Evolutionary conservation across 2,113 vertebrate species (phyloP).

Genomic region (Amphilophus citrinellus): DNA sequence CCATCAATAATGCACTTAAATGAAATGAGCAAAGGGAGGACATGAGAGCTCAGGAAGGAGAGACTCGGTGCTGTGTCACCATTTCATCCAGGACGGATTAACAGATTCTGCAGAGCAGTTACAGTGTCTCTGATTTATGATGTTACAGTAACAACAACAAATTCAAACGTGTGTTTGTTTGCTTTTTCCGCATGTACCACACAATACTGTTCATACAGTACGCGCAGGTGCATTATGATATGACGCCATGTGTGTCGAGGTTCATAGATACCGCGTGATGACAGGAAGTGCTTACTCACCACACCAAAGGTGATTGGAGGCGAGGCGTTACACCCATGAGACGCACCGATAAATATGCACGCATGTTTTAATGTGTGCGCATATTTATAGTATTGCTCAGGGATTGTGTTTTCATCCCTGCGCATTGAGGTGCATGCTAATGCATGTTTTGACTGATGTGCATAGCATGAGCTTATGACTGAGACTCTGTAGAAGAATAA

Average conservation of each 20-base stretch:
- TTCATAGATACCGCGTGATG: background rate
- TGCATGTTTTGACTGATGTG: background rate
- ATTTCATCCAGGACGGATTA: slow-evolving; percentile 53
- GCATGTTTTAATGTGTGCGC: background rate
- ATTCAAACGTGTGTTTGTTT: background rate
- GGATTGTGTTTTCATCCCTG: background rate
- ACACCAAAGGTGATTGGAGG: background rate
- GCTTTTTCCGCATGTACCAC: fast-evolving
- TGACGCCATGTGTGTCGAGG: background rate
- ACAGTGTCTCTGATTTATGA: slow-evolving; percentile 14
- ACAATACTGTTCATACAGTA: too few species aligned
- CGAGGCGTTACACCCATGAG: background rate
- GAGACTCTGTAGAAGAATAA: background rate
- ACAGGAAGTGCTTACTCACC: slow-evolving; percentile 37
- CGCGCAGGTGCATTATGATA: background rate
- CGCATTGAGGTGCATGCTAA: background rate
- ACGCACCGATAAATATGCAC: background rate
- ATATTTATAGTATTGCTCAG: background rate
- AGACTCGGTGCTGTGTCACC: slow-evolving; percentile 14
- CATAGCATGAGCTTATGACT: background rate
- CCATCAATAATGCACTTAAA: slow-evolving; percentile 57
- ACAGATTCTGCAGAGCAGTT: slow-evolving; percentile 45
- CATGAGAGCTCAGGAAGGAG: slow-evolving; percentile 14
- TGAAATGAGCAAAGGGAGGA: slow-evolving; percentile 43
- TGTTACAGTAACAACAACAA: background rate